Base-by-base conservation (phyloP, 2,888 invertebrate genomes). In the Leptinotarsa rubiginosa region DNA sequence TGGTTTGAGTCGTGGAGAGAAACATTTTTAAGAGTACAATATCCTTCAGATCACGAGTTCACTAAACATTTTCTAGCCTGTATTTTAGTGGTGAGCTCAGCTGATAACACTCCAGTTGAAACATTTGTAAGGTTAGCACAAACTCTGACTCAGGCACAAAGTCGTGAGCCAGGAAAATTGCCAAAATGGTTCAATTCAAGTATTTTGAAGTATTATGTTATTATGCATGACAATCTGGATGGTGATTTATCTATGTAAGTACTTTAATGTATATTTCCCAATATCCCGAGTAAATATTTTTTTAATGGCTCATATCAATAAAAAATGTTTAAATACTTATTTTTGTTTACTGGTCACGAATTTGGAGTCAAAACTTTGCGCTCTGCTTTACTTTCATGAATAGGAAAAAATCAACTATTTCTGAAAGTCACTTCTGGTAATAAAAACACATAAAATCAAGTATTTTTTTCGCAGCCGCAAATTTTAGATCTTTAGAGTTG, bases 1-100 rank as follows among this genome's bases (percentile, higher is more conserved):
- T 99, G 99, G 98, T 99, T 96, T 90, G 97, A 98, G 87, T 92
- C 94, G 13, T 99, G 97, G 96, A 91, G 97, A 83, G 96, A 97
- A 82, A 94, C 94, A 47, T 98, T 98, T 87, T 89, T 97, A 64
- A 93, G 94, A 84, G 93, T 96, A 75, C 93, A 96, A 85, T 95
- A 94, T 86, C 95, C 96, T 20, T 94, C 95, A 4, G 98, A 99
- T 85, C 98, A 99, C 89, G 99, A 99, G 88, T 99, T 97, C 85
- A 95, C 97, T 0, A 95, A 95, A 84, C 96, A 97, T 87, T 94
- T 95, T 84, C 86, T 96, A 70, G 94, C 94, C 16, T 96, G 96
- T 86, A 91, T 96, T 83, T 91, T 96, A 82, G 93, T 95, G 16
- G 90, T 93, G 22, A 92, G 93, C 25, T 92, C 94, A 49, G 88